A percentile compares a stretch with the other conserved stretches of the same genome.
These are phyloP conservation scores for Philhelius pedissequus DNA, from an alignment of 2,888 invertebrate species.

Conservation along the genomic window DNA sequence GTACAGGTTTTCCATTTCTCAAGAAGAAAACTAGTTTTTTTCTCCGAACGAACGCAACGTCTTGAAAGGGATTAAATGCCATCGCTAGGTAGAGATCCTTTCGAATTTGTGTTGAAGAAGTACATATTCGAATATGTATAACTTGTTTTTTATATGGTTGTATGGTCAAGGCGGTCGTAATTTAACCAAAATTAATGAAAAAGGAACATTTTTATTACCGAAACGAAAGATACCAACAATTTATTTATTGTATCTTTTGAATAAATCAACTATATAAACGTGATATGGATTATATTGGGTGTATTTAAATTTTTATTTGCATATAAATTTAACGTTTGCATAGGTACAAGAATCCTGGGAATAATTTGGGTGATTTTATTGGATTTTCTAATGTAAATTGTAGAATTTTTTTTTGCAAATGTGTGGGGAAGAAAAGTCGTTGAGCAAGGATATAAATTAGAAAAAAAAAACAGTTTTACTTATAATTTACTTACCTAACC, in stretches of 20 bases:
- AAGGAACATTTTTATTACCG: constrained; percentile 54
- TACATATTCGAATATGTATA: background rate
- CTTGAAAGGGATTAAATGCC: constrained; percentile 59
- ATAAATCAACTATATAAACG: constrained; percentile 2
- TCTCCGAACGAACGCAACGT: background rate
- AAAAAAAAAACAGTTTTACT: too few relatives aligned
- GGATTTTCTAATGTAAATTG: constrained; percentile 38
- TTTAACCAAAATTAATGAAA: constrained; percentile 60
- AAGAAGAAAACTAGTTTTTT: constrained; percentile 31
- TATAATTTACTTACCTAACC: constrained; percentile 5
- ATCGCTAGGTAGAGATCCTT: constrained; percentile 36
- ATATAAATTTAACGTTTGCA: constrained; percentile 55
- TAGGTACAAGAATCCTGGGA: constrained; percentile 51
- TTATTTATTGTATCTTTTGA: background rate
- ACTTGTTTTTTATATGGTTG: constrained; percentile 40
- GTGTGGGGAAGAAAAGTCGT: constrained; percentile 38
- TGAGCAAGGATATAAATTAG: constrained; percentile 45
- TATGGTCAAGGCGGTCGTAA: constrained; percentile 55
- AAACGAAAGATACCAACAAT: constrained; percentile 21
- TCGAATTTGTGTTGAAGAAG: constrained; percentile 15
- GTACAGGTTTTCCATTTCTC: background rate
- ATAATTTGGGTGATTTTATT: constrained; percentile 55
- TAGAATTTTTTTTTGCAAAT: constrained; percentile 26
- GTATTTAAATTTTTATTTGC: constrained; percentile 60
- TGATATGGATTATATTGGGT: constrained; percentile 41